Conservation (phyloP, 2,797 vertebrate genomes). For the Xenops minutus region DNA sequence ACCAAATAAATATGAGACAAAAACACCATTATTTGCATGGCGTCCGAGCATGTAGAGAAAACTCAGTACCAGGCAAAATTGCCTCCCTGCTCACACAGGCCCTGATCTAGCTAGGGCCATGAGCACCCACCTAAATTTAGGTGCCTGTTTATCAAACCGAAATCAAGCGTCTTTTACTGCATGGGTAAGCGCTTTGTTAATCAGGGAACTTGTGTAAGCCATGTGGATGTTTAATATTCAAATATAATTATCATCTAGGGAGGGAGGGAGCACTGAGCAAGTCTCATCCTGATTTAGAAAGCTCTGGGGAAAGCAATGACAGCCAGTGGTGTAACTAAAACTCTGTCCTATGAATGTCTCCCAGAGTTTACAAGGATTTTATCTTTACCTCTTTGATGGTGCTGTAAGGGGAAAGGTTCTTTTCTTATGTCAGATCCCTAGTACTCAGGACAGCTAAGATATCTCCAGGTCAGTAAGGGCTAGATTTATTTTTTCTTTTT, state of each 20-base stretch:
- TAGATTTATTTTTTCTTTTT: neutral
- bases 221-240: slow-evolving; percentile 18
- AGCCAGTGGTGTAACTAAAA: neutral
- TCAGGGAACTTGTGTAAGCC: neutral
- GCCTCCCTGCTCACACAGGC: neutral
- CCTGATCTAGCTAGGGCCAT: neutral
- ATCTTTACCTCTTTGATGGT: neutral
- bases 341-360: neutral
- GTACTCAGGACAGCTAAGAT: neutral
- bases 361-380: neutral
- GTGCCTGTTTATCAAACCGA: neutral
- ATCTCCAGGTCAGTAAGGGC: neutral
- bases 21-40: neutral
- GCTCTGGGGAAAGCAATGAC: neutral
- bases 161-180: neutral
- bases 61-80: neutral
- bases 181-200: neutral
- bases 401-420: neutral
- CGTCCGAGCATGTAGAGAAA: neutral
- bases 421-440: neutral
- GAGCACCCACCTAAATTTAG: neutral
- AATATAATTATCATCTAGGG: neutral
- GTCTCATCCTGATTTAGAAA: neutral
- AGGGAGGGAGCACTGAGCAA: neutral
- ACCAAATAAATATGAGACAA: neutral